Evolutionary conservation across 2,888 invertebrate species (phyloP).

Genomic region (Thera britannica): DNA sequence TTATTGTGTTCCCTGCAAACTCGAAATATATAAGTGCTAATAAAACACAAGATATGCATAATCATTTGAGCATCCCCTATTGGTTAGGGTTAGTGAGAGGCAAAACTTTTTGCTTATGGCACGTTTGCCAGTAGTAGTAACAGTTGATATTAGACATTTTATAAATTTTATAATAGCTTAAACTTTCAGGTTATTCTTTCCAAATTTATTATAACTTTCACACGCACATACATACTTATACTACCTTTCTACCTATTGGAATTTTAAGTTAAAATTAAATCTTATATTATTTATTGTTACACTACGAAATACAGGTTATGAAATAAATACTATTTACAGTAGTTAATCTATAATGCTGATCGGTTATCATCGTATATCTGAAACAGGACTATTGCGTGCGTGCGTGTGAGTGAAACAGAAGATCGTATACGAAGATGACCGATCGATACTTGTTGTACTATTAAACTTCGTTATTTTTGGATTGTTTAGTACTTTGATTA

Average conservation of each 20-base stretch:
- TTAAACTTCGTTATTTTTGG: slow-evolving; percentile 18
- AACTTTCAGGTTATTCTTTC: background rate
- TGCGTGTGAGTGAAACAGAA: background rate
- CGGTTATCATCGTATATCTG: slow-evolving; percentile 1
- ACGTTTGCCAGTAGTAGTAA: background rate
- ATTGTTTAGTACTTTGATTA: slow-evolving; percentile 31
- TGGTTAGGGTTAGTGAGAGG: slow-evolving; percentile 3
- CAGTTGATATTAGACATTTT: background rate
- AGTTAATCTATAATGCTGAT: background rate
- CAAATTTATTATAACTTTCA: background rate
- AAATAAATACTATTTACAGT: background rate
- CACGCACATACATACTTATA: slow-evolving; percentile 1
- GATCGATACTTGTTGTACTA: background rate
- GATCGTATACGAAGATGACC: background rate
- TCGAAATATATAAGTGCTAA: background rate
- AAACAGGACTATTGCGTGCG: background rate
- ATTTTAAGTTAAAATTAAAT: background rate
- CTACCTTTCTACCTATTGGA: background rate
- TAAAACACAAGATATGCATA: background rate
- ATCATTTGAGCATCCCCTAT: background rate
- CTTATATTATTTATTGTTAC: background rate
- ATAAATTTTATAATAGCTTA: background rate
- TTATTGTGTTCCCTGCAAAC: slow-evolving; percentile 14
- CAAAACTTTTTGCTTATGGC: background rate
- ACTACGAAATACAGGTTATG: slow-evolving; percentile 2